These are phyloP conservation scores for Chaenocephalus aceratus DNA, from an alignment of 2,113 vertebrate genomes.

Conservation along the genomic window DNA sequence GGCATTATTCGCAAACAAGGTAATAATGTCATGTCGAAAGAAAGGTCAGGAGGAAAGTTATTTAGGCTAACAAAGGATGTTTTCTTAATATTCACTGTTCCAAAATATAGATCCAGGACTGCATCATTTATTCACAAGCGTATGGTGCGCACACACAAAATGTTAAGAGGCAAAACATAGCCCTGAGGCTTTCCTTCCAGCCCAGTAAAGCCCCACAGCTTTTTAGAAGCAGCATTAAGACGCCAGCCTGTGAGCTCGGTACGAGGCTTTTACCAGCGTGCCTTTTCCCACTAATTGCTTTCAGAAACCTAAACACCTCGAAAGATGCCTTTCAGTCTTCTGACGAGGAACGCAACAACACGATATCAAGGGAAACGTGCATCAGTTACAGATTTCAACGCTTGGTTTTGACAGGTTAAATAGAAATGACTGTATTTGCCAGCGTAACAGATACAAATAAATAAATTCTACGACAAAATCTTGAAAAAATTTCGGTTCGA, in stretches of 20 bases:
- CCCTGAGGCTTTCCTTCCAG: slow-evolving; percentile 45
- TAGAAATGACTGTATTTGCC: background rate
- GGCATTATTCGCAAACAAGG: background rate
- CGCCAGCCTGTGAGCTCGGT: slow-evolving; percentile 33
- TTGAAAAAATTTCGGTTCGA: background rate
- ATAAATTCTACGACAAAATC: background rate
- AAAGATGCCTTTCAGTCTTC: background rate
- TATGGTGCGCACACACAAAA: slow-evolving; percentile 5
- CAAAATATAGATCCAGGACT: slow-evolving; percentile 32
- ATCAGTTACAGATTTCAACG: background rate
- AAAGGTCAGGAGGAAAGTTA: background rate
- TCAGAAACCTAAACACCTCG: slow-evolving; percentile 36
- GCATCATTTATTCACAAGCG: slow-evolving; percentile 36
- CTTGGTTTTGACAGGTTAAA: background rate
- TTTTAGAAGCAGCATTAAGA: slow-evolving; percentile 58
- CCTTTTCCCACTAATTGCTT: slow-evolving; percentile 43
- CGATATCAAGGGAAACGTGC: background rate
- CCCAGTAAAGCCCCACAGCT: slow-evolving; percentile 51
- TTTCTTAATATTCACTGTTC: slow-evolving; percentile 24
- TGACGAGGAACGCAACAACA: background rate
- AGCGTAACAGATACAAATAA: background rate
- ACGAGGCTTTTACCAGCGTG: slow-evolving; percentile 18
- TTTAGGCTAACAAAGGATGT: slow-evolving; percentile 36
- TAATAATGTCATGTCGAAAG: background rate
- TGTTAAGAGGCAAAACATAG: slow-evolving; percentile 28